Evolutionary conservation across 2,888 invertebrate genomes (phyloP).

Genomic region (Dryobotodes eremita): DNA sequence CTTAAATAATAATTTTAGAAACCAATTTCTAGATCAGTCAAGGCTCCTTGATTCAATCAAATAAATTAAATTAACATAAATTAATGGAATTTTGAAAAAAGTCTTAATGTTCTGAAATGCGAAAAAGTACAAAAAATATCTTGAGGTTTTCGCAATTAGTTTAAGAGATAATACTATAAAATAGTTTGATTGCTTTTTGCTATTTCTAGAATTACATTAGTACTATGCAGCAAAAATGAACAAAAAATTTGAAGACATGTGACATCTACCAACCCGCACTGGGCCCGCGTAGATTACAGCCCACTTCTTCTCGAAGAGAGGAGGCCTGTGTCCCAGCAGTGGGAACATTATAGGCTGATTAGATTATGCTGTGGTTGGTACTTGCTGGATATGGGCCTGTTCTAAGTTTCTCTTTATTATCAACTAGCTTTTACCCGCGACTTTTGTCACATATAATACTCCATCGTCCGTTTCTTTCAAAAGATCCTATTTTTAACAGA

Average conservation of each 20-base stretch:
- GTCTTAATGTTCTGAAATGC: background rate
- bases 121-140: background rate
- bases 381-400: no score
- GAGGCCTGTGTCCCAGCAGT: background rate
- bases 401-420: no score
- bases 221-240: no score
- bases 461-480: no score
- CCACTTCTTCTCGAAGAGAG: background rate
- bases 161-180: background rate
- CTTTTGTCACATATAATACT: no score
- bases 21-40: slow-evolving; percentile 7
- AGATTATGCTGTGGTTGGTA: no score
- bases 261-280: no score
- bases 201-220: background rate
- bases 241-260: no score
- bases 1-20: background rate
- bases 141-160: background rate
- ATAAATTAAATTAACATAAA: slow-evolving; percentile 26
- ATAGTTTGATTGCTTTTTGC: slow-evolving; percentile 2
- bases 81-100: background rate
- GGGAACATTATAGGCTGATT: background rate
- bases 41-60: slow-evolving; percentile 11
- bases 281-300: background rate
- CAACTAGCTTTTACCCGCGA: no score
- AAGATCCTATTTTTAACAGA: no score